Evolutionary conservation across 2,888 invertebrate genomes (phyloP).

Genomic region (Trissonchulus sp.): DNA sequence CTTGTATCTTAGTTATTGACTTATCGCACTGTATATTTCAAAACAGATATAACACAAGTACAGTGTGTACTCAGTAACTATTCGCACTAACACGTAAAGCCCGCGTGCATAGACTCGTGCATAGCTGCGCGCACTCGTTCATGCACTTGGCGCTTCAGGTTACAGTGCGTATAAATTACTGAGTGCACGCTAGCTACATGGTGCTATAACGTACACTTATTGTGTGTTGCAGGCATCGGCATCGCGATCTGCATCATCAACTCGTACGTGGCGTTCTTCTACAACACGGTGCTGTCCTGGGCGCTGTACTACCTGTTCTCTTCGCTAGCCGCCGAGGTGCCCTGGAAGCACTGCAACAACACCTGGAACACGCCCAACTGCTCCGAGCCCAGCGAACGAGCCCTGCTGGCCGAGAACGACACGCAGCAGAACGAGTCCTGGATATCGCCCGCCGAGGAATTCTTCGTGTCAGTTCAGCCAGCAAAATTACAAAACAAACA

Average conservation of each 20-base stretch:
- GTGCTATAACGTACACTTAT: no score
- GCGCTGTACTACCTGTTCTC: conserved; percentile 82
- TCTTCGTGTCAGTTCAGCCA: conserved; percentile 69
- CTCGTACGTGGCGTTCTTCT: conserved; percentile 87
- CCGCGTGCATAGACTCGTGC: no score
- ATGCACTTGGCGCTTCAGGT: no score
- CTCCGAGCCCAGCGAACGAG: conserved; percentile 36
- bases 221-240: conserved; percentile 84
- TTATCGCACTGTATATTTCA: no score
- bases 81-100: no score
- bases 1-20: no score
- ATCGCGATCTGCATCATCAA: conserved; percentile 93
- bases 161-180: no score
- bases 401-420: not conserved
- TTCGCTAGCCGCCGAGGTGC: conserved; percentile 69
- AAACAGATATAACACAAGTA: no score
- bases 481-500: no score
- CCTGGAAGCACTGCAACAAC: conserved; percentile 80
- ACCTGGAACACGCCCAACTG: conserved; percentile 77
- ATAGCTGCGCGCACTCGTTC: no score
- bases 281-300: conserved; percentile 95
- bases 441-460: conserved; percentile 70
- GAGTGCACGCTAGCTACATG: no score
- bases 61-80: no score
- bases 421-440: conserved; percentile 51